These are phyloP conservation scores for Seira musarum DNA, from an alignment of 2,888 invertebrate genomes.

Conservation along the genomic window DNA sequence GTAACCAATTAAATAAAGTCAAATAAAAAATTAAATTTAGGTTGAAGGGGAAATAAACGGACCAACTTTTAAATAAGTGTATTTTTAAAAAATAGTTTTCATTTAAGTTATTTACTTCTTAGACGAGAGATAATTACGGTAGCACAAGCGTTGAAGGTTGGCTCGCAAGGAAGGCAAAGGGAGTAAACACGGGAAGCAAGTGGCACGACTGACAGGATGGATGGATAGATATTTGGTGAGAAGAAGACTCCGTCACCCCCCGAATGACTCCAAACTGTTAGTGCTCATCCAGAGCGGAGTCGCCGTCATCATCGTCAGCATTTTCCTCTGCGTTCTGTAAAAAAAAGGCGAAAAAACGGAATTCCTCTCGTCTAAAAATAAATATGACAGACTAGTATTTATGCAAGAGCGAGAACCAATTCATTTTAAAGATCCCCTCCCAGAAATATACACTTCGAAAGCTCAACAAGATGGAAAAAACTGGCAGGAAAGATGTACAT, in stretches of 20 bases:
- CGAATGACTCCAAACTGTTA: constrained; percentile 48
- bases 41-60: too few species aligned
- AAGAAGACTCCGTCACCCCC: constrained; percentile 53
- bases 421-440: constrained; percentile 39
- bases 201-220: constrained; percentile 30
- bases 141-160: constrained; percentile 20
- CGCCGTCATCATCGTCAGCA: background rate
- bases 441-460: constrained; percentile 35
- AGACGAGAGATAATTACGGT: constrained; percentile 32
- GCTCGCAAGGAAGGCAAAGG: constrained; percentile 22
- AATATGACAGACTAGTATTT: constrained; percentile 59
- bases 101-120: constrained; percentile 34
- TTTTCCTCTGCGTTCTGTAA: constrained; percentile 9
- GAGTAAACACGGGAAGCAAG: constrained; percentile 26
- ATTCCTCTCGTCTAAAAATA: constrained; percentile 60
- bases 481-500: background rate
- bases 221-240: constrained; percentile 41
- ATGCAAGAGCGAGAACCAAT: constrained; percentile 43
- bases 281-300: constrained; percentile 52
- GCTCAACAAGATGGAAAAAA: background rate
- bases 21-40: too few species aligned
- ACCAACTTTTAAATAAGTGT: too few species aligned
- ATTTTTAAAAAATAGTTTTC: too few species aligned
- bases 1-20: too few species aligned
- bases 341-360: constrained; percentile 41